A percentile compares a stretch with the other conserved stretches of the same genome.
phyloP scores from a whole-genome alignment of 2,888 invertebrate genomes.

The Drosophila barbarae region DNA sequence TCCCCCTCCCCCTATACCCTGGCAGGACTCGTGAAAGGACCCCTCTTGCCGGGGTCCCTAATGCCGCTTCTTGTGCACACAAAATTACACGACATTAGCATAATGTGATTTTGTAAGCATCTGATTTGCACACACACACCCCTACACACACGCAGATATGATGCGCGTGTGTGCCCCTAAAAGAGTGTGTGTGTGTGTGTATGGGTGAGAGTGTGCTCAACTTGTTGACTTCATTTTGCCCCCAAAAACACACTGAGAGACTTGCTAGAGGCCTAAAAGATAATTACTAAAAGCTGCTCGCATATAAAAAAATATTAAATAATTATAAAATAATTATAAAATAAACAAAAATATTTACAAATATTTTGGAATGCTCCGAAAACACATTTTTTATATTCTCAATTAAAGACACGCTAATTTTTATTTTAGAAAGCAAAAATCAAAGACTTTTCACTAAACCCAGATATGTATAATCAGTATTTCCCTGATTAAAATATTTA shows the following conservation, averaged over 20 bases:
- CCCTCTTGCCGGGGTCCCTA: constrained; percentile 18
- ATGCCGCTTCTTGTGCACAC: constrained; percentile 48
- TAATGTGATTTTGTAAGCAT: constrained; percentile 65
- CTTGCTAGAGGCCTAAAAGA: background rate
- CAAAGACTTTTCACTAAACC: too few species aligned
- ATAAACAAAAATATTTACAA: too few species aligned
- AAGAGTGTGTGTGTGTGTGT: constrained; percentile 12
- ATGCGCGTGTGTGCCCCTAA: constrained; percentile 17
- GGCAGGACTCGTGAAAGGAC: background rate
- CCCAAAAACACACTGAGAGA: constrained; percentile 6
- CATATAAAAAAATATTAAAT: too few species aligned
- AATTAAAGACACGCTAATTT: too few species aligned
- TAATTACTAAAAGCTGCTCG: background rate
- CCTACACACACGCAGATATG: constrained; percentile 3
- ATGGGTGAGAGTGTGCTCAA: constrained; percentile 47
- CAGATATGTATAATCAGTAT: too few species aligned
- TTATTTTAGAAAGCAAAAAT: too few species aligned
- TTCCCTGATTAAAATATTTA: too few species aligned
- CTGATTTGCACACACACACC: constrained; percentile 55
- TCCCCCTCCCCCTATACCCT: background rate
- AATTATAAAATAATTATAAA: background rate
- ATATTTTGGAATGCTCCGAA: too few species aligned
- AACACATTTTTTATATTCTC: too few species aligned
- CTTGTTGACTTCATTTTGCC: constrained; percentile 62
- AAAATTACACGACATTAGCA: constrained; percentile 66